Evolutionary conservation across 2,888 invertebrate species (phyloP).

Genomic region (Dynastes tityus): DNA sequence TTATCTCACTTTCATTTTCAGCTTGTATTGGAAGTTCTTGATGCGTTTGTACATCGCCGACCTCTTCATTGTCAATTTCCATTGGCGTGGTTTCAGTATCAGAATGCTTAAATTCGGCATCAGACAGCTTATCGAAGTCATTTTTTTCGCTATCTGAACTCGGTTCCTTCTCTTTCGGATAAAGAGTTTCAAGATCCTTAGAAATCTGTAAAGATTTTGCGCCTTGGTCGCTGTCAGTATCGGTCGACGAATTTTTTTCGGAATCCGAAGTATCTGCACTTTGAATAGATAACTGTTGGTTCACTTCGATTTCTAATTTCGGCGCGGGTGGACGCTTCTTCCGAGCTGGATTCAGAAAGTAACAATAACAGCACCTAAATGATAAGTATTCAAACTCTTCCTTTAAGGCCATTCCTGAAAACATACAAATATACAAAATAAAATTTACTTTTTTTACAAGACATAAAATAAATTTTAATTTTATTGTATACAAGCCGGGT

Average conservation of each 20-base stretch:
- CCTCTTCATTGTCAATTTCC: conserved; percentile 37
- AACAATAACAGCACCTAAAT: conserved; percentile 94
- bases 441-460: background rate
- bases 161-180: conserved; percentile 52
- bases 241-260: conserved; percentile 63
- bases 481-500: too few relatives aligned
- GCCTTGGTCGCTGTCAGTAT: conserved; percentile 61
- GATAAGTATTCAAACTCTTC: conserved; percentile 84
- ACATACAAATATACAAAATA: conserved; percentile 43
- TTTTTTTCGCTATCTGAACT: conserved; percentile 58
- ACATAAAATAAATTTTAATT: too few relatives aligned
- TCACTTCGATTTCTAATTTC: conserved; percentile 66
- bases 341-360: conserved; percentile 87
- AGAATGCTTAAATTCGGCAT: conserved; percentile 53
- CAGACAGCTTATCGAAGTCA: conserved; percentile 59
- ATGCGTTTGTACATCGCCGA: conserved; percentile 4
- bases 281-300: conserved; percentile 41
- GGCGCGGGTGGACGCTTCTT: conserved; percentile 90
- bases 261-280: conserved; percentile 63
- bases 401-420: conserved; percentile 79
- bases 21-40: background rate
- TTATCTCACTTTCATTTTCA: conserved; percentile 17
- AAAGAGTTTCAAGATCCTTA: conserved; percentile 47
- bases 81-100: conserved; percentile 42
- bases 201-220: background rate